Evolutionary conservation across 2,113 vertebrate genomes (phyloP).

Genomic region (Melanotaenia duboulayi): DNA sequence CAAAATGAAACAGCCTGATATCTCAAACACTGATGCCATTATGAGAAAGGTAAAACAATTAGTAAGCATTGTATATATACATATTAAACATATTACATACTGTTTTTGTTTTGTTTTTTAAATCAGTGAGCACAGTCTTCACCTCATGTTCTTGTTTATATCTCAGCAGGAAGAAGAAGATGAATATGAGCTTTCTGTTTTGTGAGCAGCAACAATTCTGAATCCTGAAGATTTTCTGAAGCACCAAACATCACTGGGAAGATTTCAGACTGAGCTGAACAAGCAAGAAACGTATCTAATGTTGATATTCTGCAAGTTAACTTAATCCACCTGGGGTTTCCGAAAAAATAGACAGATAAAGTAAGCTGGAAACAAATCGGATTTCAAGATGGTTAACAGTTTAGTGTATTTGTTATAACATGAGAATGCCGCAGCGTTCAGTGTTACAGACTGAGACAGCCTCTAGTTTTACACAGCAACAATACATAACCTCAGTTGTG

Average conservation of each 20-base stretch:
- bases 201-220: conserved; percentile 30
- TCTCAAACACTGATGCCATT: conserved; percentile 18
- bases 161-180: conserved; percentile 53
- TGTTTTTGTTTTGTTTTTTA: no score
- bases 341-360: neutral
- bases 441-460: neutral
- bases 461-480: neutral
- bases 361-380: neutral
- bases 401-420: neutral
- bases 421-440: neutral
- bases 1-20: conserved; percentile 31
- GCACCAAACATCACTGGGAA: neutral
- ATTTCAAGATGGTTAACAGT: neutral
- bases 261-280: conserved; percentile 8
- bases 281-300: neutral
- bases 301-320: neutral
- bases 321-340: neutral
- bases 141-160: conserved; percentile 24
- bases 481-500: neutral
- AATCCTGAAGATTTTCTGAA: neutral
- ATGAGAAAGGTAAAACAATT: conserved; percentile 54
- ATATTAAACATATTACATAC: neutral
- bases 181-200: conserved; percentile 31
- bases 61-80: neutral
- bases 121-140: neutral